Conservation (phyloP, 2,113 vertebrate genomes). For the Hylia prasina region DNA sequence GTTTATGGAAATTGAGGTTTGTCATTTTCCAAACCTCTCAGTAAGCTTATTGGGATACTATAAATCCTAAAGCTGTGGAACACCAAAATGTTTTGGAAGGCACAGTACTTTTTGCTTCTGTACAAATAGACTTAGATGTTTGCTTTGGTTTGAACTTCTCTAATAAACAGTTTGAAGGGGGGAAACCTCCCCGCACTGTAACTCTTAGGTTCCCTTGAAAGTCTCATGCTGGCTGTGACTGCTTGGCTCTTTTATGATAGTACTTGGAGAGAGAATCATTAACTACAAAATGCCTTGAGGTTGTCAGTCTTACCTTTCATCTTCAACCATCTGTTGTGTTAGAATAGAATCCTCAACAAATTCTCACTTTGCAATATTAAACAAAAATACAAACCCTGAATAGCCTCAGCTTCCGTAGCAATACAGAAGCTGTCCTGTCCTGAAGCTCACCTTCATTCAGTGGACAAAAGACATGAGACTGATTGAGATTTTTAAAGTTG, state of each 20-base stretch:
- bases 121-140: background rate
- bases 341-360: background rate
- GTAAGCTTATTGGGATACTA: background rate
- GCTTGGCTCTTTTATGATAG: background rate
- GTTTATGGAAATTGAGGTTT: background rate
- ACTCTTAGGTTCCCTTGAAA: background rate
- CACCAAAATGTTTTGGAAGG: background rate
- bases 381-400: background rate
- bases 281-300: background rate
- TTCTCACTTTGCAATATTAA: background rate
- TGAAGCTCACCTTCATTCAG: background rate
- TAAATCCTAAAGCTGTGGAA: background rate
- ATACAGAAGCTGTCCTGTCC: background rate
- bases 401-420: background rate
- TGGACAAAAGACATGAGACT: background rate
- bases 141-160: background rate
- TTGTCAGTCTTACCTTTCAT: background rate
- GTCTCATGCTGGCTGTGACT: background rate
- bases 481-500: background rate
- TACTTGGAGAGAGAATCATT: background rate
- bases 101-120: background rate
- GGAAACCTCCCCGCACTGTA: fast-evolving
- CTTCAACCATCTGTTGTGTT: background rate
- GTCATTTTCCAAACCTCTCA: background rate
- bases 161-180: background rate